A percentile compares a stretch with the other conserved stretches of the same genome.
Conservation (phyloP, 2,888 invertebrate species). For the Cerceris ruficornis region DNA sequence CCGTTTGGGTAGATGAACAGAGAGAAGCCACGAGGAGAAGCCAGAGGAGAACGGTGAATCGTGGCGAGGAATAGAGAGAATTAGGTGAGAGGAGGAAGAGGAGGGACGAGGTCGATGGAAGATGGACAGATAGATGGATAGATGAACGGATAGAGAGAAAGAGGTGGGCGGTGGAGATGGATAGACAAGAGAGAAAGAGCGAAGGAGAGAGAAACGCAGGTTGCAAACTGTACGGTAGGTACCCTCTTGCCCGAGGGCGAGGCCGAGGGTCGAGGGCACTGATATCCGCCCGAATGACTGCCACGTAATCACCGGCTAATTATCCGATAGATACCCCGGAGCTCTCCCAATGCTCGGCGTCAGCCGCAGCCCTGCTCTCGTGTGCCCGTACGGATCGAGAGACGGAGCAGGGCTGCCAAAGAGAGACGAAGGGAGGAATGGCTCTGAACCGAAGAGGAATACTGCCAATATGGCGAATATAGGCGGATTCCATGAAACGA, state of each 20-base stretch:
- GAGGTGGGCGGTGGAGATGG: constrained; percentile 44
- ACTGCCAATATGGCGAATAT: constrained; percentile 69
- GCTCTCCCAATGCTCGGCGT: constrained; percentile 67
- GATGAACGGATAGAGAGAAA: constrained; percentile 18
- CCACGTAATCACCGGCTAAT: constrained; percentile 81
- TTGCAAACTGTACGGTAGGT: constrained; percentile 47
- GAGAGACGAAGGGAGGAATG: constrained; percentile 60
- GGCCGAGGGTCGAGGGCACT: constrained; percentile 74
- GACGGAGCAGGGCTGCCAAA: constrained; percentile 47
- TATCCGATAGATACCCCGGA: constrained; percentile 80
- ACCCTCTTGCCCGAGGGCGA: constrained; percentile 65
- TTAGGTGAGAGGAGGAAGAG: constrained; percentile 45
- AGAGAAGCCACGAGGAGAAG: constrained; percentile 10
- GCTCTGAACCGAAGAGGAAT: constrained; percentile 61
- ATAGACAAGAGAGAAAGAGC: constrained; percentile 15
- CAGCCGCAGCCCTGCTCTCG: constrained; percentile 67
- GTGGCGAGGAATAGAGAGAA: constrained; percentile 51
- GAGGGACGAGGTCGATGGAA: constrained; percentile 41
- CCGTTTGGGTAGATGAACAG: constrained; percentile 27
- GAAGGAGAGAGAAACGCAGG: constrained; percentile 52
- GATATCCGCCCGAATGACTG: constrained; percentile 80
- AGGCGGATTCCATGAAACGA: constrained; percentile 54
- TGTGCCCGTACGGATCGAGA: constrained; percentile 47
- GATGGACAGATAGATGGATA: constrained; percentile 44
- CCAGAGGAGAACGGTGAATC: constrained; percentile 28